Conservation (phyloP, 2,113 vertebrate species). For the Cepphus grylle region DNA sequence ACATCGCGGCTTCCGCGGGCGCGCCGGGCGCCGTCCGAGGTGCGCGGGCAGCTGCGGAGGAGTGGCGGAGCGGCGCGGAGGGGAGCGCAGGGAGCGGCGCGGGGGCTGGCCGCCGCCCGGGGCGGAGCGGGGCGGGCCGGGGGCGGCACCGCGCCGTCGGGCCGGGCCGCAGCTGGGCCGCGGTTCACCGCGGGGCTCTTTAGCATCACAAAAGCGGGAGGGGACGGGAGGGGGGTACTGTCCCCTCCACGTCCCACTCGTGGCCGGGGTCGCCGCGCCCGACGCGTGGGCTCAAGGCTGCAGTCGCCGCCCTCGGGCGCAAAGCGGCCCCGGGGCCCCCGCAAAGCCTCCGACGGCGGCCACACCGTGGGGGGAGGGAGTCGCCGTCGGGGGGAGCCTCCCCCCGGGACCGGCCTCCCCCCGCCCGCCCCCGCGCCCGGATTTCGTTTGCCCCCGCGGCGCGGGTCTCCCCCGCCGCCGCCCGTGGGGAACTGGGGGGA, state of each 20-base stretch:
- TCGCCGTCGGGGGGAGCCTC: not conserved
- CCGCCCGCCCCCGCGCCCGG: accelerated
- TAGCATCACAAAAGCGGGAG: not conserved
- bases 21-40: not conserved
- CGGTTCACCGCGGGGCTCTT: not conserved
- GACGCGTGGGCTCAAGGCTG: not conserved
- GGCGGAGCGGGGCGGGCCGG: not conserved
- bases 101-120: not conserved
- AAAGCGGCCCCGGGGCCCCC: not conserved
- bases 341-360: not conserved
- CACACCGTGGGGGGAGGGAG: accelerated
- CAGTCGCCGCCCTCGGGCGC: not conserved
- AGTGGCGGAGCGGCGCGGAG: constrained; percentile 23
- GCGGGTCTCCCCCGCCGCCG: not conserved
- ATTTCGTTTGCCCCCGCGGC: not conserved
- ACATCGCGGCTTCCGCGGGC: constrained; percentile 37
- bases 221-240: too few species aligned
- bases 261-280: not conserved
- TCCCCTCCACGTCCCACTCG: not conserved
- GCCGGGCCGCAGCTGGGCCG: not conserved
- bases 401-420: accelerated
- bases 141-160: not conserved
- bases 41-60: constrained; percentile 19
- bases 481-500: not conserved
- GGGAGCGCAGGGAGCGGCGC: not conserved